These are phyloP conservation scores for Cranoglanis bouderius DNA, from an alignment of 2,113 vertebrate species.

Conservation along the genomic window DNA sequence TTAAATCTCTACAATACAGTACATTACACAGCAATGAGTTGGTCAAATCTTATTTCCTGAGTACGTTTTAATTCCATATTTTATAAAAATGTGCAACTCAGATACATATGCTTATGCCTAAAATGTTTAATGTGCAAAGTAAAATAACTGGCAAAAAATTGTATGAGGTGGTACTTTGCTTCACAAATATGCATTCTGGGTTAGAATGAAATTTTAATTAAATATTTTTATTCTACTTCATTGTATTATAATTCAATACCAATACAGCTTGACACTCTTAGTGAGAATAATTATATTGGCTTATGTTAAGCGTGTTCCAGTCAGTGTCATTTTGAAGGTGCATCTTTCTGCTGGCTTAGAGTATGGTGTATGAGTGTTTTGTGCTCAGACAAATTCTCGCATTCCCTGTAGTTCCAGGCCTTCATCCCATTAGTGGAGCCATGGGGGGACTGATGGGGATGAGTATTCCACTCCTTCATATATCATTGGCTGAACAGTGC, in stretches of 20 bases:
- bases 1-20: not conserved
- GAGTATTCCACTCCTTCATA: conserved; percentile 66
- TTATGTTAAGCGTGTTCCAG: conserved; percentile 41
- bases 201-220: not conserved
- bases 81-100: conserved; percentile 5
- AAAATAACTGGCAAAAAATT: conserved; percentile 45
- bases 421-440: conserved; percentile 55
- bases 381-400: conserved; percentile 63
- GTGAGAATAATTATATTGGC: not conserved
- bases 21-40: not conserved
- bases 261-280: not conserved
- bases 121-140: conserved; percentile 61
- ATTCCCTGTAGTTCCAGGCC: conserved; percentile 50
- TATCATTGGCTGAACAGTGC: conserved; percentile 60
- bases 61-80: not conserved
- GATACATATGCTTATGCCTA: conserved; percentile 52
- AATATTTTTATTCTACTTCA: not conserved
- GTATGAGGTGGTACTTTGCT: not conserved
- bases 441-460: conserved; percentile 64
- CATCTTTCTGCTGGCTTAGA: conserved; percentile 49
- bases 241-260: not conserved
- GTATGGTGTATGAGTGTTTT: conserved; percentile 59
- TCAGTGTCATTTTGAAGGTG: conserved; percentile 53
- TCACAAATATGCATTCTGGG: not conserved
- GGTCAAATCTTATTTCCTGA: conserved; percentile 15